A percentile compares a stretch with the other conserved stretches of the same genome.
These are phyloP conservation scores for Empidonax traillii DNA, from an alignment of 2,113 vertebrate species.

Conservation along the genomic window DNA sequence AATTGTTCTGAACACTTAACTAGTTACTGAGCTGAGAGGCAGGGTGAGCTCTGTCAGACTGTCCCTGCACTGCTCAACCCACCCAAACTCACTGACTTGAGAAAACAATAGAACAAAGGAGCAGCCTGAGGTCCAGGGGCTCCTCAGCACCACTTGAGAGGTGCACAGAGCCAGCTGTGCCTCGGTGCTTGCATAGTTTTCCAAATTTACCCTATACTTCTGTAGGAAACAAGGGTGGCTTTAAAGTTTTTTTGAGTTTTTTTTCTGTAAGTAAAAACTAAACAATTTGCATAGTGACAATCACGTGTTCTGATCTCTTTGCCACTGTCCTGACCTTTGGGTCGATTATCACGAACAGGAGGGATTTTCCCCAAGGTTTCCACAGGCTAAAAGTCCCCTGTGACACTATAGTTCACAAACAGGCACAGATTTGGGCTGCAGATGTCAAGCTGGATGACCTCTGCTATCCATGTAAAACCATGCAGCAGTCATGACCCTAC, in stretches of 20 bases:
- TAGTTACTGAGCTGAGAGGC: neutral
- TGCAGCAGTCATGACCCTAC: fast-evolving
- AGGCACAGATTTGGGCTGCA: neutral
- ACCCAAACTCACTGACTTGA: constrained; percentile 14
- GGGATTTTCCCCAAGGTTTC: neutral
- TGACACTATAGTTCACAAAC: neutral
- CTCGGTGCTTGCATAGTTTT: neutral
- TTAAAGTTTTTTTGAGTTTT: neutral
- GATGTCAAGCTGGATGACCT: neutral
- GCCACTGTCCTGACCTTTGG: neutral
- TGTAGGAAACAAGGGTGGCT: neutral
- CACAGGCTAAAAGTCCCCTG: neutral
- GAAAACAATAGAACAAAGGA: constrained; percentile 67
- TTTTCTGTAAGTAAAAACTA: neutral
- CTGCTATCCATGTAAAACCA: neutral
- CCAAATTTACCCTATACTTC: neutral
- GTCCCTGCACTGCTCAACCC: neutral
- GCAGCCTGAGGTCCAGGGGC: neutral
- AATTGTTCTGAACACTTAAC: neutral
- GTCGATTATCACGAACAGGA: neutral
- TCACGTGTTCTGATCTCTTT: neutral
- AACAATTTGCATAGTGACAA: neutral
- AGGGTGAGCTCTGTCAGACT: neutral
- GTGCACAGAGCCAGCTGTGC: neutral
- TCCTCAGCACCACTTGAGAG: neutral